phyloP scores from a whole-genome alignment of 2,888 invertebrate genomes.

The Drosophila mayaguana region DNA sequence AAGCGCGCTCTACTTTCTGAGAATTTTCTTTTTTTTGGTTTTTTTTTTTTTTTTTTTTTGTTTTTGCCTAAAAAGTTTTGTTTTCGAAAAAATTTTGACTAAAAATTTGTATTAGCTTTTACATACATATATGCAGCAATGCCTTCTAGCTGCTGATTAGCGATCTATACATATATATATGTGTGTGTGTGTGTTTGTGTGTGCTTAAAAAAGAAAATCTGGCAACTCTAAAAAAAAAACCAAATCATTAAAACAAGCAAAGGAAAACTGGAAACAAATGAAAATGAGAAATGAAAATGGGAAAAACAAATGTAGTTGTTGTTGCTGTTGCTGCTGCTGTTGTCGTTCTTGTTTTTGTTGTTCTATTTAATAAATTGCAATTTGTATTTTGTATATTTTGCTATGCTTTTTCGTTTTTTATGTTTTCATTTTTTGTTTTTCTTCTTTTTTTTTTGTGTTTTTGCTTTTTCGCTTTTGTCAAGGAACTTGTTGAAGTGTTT shows the following conservation, averaged over 20 bases:
- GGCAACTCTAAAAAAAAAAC: slow-evolving; percentile 37
- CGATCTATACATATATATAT: slow-evolving; percentile 12
- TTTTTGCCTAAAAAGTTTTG: slow-evolving; percentile 65
- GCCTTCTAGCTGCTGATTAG: slow-evolving; percentile 38
- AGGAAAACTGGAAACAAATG: background rate
- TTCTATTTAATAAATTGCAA: slow-evolving; percentile 27
- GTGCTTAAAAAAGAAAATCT: slow-evolving; percentile 23
- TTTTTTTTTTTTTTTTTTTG: slow-evolving; percentile 28
- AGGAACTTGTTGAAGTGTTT: slow-evolving; percentile 77
- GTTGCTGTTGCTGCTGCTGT: background rate
- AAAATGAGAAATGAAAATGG: slow-evolving; percentile 6
- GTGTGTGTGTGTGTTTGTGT: background rate
- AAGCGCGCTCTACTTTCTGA: slow-evolving; percentile 44
- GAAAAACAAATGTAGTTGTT: slow-evolving; percentile 12
- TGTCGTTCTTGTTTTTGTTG: slow-evolving; percentile 14
- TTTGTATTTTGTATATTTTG: slow-evolving; percentile 65
- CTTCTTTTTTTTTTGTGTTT: slow-evolving; percentile 55
- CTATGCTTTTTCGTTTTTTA: slow-evolving; percentile 39
- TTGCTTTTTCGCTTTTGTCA: slow-evolving; percentile 42
- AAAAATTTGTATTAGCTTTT: slow-evolving; percentile 83
- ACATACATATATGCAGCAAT: slow-evolving; percentile 36
- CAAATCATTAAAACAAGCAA: slow-evolving; percentile 47
- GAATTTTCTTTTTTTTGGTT: slow-evolving; percentile 12
- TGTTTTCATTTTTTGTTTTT: slow-evolving; percentile 8
- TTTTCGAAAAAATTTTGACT: slow-evolving; percentile 81